These are phyloP conservation scores for Watsonalla cultraria DNA, from an alignment of 2,888 invertebrate species.

Conservation along the genomic window DNA sequence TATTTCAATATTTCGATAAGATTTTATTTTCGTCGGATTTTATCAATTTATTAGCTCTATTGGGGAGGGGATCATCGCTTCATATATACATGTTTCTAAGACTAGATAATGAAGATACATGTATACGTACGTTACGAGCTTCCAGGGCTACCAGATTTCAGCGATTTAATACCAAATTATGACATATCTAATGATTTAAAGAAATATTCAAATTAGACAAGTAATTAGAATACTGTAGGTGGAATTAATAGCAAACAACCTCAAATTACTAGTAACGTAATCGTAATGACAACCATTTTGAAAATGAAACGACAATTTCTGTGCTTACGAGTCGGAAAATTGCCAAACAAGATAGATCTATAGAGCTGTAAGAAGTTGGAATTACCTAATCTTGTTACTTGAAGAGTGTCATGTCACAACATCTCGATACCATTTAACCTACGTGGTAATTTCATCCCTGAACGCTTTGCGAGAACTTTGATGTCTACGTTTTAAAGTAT, in stretches of 20 bases:
- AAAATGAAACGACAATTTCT: slow-evolving; percentile 20
- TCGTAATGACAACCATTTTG: slow-evolving; percentile 23
- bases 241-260: slow-evolving; percentile 1
- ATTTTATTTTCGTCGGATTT: too few relatives aligned
- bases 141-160: too few relatives aligned
- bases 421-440: neutral
- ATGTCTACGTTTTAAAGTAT: slow-evolving; percentile 9
- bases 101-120: too few relatives aligned
- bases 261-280: slow-evolving; percentile 6
- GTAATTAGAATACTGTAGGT: too few relatives aligned
- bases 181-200: too few relatives aligned
- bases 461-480: slow-evolving; percentile 36
- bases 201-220: too few relatives aligned
- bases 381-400: slow-evolving; percentile 19
- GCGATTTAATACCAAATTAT: too few relatives aligned
- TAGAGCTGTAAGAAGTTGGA: slow-evolving; percentile 4
- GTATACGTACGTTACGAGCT: too few relatives aligned
- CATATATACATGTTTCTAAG: too few relatives aligned
- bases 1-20: too few relatives aligned
- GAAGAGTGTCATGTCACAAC: slow-evolving; percentile 4
- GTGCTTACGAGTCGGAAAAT: slow-evolving; percentile 34
- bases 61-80: too few relatives aligned
- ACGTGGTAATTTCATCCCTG: slow-evolving; percentile 36
- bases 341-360: slow-evolving; percentile 23
- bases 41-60: too few relatives aligned